Base-by-base conservation (phyloP, 2,113 vertebrate genomes). In the Xiphophorus couchianus region DNA sequence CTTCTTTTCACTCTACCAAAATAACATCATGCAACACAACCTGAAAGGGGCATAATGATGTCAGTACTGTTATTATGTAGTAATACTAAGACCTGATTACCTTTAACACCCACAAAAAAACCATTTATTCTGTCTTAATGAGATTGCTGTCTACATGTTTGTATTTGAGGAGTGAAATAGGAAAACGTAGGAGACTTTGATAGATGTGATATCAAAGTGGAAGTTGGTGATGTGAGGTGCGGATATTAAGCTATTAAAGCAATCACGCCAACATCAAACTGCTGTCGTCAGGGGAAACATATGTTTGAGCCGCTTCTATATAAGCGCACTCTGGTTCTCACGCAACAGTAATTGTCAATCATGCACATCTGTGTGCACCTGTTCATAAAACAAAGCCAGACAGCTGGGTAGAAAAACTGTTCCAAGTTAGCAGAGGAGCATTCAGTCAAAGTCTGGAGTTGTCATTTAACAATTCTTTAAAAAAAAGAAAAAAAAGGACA, bases 391-490 rank as follows among this genome's bases (percentile, higher is more conserved):
- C 68, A 51, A 28, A 76, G 25, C 12, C 29, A 73, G 73, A 81
- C 78, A 81, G 78, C 81, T 70, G 66, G 39, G 64, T 66, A 29
- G 72, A 79, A 29, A 58, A 28, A 58, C 29, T 19, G 13, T 11
- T 87, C 4, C 28, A 78, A 73, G 42, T 71, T 64, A 19, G 69
- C 62, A 66, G 67, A 29, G 22, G 27, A 66, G 76, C 30, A 85
- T 75, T 66, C 73, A 48, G 69, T 75, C 68, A 80, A 31, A 77
- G 71, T 9, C 51, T 28, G 14, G 44, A 71, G 74, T 51, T 82
- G 27, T 82, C 71, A 86, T 81, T 78, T 44, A 88, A 78, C 66
- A 80, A 85, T 61, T 86, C 33, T 71, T 69, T 35, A 61, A 71
- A 69, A 66, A 74, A 15, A 42, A 42, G 14, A 4, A 48, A 51